Conservation (phyloP, 2,797 vertebrate species). For the Saxicola maurus region DNA sequence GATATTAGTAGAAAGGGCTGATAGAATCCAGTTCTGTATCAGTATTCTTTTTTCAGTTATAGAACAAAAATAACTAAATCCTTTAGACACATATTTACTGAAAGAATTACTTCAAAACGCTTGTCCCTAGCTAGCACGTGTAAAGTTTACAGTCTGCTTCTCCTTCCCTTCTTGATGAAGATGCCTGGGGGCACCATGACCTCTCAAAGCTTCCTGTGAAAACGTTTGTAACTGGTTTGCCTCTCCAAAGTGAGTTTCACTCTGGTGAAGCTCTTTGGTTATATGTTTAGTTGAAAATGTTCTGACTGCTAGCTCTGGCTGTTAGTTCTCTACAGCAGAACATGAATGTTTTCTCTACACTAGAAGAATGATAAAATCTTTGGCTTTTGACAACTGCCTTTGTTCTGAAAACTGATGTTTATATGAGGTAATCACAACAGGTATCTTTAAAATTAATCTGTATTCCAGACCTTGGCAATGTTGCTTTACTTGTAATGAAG, state of each 20-base stretch:
- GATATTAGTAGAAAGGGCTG: background rate
- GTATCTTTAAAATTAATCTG: background rate
- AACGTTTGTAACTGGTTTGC: background rate
- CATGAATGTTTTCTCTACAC: fast-evolving
- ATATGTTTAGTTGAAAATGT: background rate
- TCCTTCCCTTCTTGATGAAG: background rate
- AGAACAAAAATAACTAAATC: background rate
- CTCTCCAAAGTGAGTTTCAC: background rate
- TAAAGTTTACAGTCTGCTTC: background rate
- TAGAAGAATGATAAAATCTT: background rate
- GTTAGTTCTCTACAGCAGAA: background rate
- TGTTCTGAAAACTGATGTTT: background rate
- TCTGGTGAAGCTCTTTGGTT: background rate
- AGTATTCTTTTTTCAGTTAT: background rate
- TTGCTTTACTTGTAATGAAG: background rate
- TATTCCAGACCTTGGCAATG: background rate
- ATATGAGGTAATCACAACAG: background rate
- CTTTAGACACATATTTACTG: background rate
- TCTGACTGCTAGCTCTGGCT: background rate
- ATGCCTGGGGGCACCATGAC: background rate
- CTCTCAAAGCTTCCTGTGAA: background rate
- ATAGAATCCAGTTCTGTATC: background rate
- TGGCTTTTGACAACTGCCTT: background rate
- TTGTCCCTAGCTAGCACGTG: background rate
- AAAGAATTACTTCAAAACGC: background rate